These are phyloP conservation scores for Philopotamus ludificatus DNA, from an alignment of 1,140 invertebrate genomes.

Conservation along the genomic window DNA sequence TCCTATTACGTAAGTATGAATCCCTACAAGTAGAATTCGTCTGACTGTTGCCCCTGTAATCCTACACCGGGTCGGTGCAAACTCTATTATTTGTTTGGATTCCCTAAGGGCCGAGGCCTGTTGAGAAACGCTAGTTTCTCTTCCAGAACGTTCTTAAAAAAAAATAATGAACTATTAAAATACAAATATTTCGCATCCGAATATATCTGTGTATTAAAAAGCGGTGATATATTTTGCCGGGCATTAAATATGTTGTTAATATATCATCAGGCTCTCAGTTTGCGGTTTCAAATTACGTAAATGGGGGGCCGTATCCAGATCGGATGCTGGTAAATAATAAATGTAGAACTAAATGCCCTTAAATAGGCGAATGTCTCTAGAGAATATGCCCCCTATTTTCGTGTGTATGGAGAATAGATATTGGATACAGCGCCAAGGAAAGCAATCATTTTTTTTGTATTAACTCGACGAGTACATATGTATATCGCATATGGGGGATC, in stretches of 20 bases:
- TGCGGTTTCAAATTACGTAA: slow-evolving; percentile 23
- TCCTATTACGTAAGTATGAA: slow-evolving; percentile 21
- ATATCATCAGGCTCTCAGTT: slow-evolving; percentile 15
- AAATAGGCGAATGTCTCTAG: slow-evolving; percentile 25
- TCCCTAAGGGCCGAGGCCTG: slow-evolving; percentile 2
- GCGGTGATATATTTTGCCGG: not conserved
- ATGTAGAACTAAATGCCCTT: slow-evolving; percentile 31
- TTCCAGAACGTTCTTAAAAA: not conserved
- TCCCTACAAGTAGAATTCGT: slow-evolving; percentile 18
- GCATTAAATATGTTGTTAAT: not conserved
- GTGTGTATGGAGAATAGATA: too few relatives aligned
- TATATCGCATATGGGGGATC: too few relatives aligned
- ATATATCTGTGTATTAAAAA: not conserved
- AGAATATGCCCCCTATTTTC: slow-evolving; percentile 4
- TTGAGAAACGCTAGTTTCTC: not conserved
- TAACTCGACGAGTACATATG: too few relatives aligned
- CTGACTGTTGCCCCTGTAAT: slow-evolving; percentile 30
- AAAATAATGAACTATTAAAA: not conserved
- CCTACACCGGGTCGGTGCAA: slow-evolving; percentile 8
- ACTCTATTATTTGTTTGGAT: slow-evolving; percentile 26
- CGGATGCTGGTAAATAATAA: slow-evolving; percentile 31
- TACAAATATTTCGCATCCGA: not conserved
- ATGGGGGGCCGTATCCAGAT: slow-evolving; percentile 1
- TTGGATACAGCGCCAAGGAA: not conserved
- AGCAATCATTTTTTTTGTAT: slow-evolving; percentile 3